phyloP scores from a whole-genome alignment of 2,797 vertebrate genomes.

The Remorina albescens region DNA sequence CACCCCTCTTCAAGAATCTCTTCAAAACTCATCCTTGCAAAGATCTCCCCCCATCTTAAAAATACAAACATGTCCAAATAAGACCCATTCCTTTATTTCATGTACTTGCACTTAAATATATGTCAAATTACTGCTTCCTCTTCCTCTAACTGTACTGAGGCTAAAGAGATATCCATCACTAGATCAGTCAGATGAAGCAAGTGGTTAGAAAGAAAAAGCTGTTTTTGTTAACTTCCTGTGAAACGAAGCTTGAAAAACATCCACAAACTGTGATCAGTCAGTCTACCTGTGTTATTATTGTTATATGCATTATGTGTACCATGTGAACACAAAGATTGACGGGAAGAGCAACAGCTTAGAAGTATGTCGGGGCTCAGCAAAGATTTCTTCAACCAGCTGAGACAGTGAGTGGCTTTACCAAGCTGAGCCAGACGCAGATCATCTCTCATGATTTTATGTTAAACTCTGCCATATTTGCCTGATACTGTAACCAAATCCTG shows the following conservation, averaged over 20 bases:
- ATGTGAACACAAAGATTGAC: neutral
- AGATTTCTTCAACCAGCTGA: neutral
- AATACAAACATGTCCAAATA: no score
- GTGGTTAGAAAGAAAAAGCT: neutral
- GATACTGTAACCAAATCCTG: conserved; percentile 4
- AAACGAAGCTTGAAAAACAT: neutral
- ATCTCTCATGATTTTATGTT: neutral
- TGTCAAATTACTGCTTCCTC: no score
- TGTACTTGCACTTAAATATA: no score
- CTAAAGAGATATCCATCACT: no score
- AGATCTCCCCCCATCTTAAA: no score
- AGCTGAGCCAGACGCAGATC: neutral
- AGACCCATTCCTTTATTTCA: no score
- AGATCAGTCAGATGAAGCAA: no score
- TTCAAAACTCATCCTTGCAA: no score
- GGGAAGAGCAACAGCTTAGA: neutral
- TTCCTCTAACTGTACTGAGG: no score
- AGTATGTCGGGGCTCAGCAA: neutral
- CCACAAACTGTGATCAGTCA: neutral
- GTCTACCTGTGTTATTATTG: neutral
- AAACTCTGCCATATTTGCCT: conserved; percentile 5
- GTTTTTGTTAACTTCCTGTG: neutral
- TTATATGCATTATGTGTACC: neutral
- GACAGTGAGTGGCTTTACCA: neutral
- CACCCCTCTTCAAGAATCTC: no score